phyloP scores from a whole-genome alignment of 2,797 vertebrate species.

The Phataginus tricuspis region DNA sequence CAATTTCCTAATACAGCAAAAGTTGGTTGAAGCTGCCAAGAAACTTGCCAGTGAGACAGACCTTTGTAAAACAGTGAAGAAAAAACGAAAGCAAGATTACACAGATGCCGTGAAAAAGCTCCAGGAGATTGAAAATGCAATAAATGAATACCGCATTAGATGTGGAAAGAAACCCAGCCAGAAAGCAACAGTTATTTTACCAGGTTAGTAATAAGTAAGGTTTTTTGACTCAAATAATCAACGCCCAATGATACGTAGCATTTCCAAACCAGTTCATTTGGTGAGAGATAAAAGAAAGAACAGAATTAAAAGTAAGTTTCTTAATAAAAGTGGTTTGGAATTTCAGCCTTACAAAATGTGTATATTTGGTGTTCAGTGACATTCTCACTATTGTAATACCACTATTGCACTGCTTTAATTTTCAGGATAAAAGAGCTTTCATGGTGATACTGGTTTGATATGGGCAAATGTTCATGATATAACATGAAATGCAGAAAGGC shows the following conservation, averaged over 20 bases:
- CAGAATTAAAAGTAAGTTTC: neutral
- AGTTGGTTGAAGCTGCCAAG: slow-evolving; percentile 95
- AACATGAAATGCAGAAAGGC: neutral
- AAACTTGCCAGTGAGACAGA: slow-evolving; percentile 93
- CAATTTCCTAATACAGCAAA: slow-evolving; percentile 95
- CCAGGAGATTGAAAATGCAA: slow-evolving; percentile 93
- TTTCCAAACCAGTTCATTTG: neutral
- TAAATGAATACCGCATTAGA: slow-evolving; percentile 92
- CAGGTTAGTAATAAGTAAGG: slow-evolving; percentile 86
- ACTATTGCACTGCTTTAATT: neutral
- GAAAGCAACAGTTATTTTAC: slow-evolving; percentile 90
- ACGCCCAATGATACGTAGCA: accelerated
- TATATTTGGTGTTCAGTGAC: neutral
- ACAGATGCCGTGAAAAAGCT: slow-evolving; percentile 92
- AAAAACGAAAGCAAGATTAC: slow-evolving; percentile 93
- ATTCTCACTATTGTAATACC: neutral
- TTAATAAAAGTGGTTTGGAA: neutral
- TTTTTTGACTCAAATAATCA: neutral
- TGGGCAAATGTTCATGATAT: neutral
- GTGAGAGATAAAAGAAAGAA: neutral
- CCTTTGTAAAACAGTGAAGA: slow-evolving; percentile 95
- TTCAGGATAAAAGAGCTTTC: neutral
- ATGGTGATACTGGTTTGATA: neutral
- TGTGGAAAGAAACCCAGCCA: slow-evolving; percentile 93
- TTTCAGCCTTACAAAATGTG: neutral